Base-by-base conservation (phyloP, 1,140 invertebrate species). In the Trissolcus basalis region DNA sequence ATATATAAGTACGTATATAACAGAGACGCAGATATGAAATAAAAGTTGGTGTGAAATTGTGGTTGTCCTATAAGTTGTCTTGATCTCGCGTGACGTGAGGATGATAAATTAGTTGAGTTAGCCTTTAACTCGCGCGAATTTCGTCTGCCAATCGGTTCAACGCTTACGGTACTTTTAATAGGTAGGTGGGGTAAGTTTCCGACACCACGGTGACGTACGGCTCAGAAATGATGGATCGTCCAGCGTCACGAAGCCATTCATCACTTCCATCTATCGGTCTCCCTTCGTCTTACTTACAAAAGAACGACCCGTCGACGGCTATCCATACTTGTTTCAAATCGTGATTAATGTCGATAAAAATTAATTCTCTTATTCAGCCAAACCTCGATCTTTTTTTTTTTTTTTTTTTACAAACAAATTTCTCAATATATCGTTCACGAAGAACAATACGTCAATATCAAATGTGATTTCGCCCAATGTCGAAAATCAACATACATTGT, bases 331-430 rank as follows among this genome's bases (percentile, higher is more conserved):
- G 83, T 84, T 84, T 85, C 83, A 81, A 78, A 86, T 83, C 81
- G 86, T 88, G 87, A 88, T 88, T 88, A 87, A 88, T 88, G 87
- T 88, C 85, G 84, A 87, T 87, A 82, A 81, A 80, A 84, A 81
- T 78, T 75, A 75, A 77, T 80, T 80, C 83, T 86, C 81, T 81
- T 86, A 80, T 84, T 80, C 70, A 74, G 78, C 78, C 79, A 79
- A 76, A 80, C 59, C 71, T 76, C 64, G 15, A 41, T 65, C 35
- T 61, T 61, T 36, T 53, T 50, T 13, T 48, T 61, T 61, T 36
- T 53, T 50, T 13, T 48, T 35, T 27, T 27, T 27, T 27, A 27
- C 0, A 36, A 50, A 50, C 59, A 27, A 54, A 54, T 58, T 53
- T 53, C 19, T 41, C 14, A 39, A 53, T 61, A 32, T 48, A 41